Evolutionary conservation across 2,888 invertebrate species (phyloP).

Genomic region (Limnephilus rhombicus): DNA sequence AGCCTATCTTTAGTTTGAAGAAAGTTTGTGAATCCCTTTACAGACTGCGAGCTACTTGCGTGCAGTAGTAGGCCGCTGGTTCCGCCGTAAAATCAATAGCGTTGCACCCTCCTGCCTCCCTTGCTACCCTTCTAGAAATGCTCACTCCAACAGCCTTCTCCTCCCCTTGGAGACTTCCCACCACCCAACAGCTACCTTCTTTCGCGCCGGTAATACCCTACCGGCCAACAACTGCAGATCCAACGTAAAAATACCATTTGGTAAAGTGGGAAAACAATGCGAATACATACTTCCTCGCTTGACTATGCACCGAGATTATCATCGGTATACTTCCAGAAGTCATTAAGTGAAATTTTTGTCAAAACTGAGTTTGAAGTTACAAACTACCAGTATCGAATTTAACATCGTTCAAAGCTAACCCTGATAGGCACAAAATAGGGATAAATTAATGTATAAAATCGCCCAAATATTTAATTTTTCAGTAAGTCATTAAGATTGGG

Average conservation of each 20-base stretch:
- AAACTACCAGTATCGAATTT: no score
- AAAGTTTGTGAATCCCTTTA: constrained; percentile 36
- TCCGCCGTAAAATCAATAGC: constrained; percentile 49
- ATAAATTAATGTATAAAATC: no score
- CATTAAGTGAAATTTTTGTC: no score
- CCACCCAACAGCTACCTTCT: constrained; percentile 2
- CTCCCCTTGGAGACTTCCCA: neutral
- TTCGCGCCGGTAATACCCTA: neutral
- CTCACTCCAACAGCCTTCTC: neutral
- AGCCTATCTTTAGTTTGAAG: neutral
- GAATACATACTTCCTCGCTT: neutral
- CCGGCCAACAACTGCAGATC: neutral
- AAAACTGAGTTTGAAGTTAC: no score
- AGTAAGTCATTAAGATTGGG: no score
- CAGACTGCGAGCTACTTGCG: constrained; percentile 7
- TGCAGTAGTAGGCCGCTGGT: constrained; percentile 43
- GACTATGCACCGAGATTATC: neutral
- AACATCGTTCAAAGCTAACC: no score
- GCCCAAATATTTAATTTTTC: no score
- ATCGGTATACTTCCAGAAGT: no score
- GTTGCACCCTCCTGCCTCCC: constrained; percentile 19
- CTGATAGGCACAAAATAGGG: no score
- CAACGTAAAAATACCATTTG: neutral
- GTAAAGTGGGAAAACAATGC: neutral
- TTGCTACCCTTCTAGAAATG: neutral